Conservation (phyloP, 2,113 vertebrate genomes). For the Hirundichthys speculiger region DNA sequence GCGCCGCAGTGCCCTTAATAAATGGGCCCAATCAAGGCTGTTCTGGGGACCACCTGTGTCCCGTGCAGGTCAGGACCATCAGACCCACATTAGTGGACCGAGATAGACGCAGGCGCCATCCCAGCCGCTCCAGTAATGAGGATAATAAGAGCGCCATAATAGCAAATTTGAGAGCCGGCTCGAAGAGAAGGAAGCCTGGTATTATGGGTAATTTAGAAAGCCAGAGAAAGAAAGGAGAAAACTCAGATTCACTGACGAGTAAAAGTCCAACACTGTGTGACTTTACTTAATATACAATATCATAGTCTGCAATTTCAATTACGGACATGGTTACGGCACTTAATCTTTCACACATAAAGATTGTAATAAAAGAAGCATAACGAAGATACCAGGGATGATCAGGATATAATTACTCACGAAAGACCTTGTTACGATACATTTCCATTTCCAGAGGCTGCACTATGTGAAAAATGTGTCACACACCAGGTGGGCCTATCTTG, state of each 20-base stretch:
- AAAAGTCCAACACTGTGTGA: conserved; percentile 14
- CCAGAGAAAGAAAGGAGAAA: conserved; percentile 10
- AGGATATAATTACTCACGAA: conserved; percentile 60
- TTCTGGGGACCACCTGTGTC: conserved; percentile 83
- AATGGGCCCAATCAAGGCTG: conserved; percentile 82
- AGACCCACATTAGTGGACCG: conserved; percentile 79
- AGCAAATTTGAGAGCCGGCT: conserved; percentile 72
- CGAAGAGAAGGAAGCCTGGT: conserved; percentile 29
- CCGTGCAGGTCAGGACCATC: conserved; percentile 83
- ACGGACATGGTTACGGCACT: conserved; percentile 56
- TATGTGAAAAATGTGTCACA: conserved; percentile 66
- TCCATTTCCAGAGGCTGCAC: conserved; percentile 62
- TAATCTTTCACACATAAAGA: conserved; percentile 45
- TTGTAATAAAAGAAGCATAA: conserved; percentile 51
- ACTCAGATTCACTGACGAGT: conserved; percentile 31
- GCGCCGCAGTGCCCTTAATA: conserved; percentile 76
- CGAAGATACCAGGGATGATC: conserved; percentile 53
- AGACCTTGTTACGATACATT: conserved; percentile 62
- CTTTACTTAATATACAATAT: conserved; percentile 32
- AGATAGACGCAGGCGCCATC: conserved; percentile 78
- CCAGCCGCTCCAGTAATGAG: conserved; percentile 76
- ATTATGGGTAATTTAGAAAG: conserved; percentile 40
- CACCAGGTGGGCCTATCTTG: conserved; percentile 71
- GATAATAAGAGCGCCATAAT: conserved; percentile 79
- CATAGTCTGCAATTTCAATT: conserved; percentile 54